Percentiles rank a stretch among this genome's conserved stretches.
Conservation (phyloP, 2,113 vertebrate species). For the Pterophyllum scalare region DNA sequence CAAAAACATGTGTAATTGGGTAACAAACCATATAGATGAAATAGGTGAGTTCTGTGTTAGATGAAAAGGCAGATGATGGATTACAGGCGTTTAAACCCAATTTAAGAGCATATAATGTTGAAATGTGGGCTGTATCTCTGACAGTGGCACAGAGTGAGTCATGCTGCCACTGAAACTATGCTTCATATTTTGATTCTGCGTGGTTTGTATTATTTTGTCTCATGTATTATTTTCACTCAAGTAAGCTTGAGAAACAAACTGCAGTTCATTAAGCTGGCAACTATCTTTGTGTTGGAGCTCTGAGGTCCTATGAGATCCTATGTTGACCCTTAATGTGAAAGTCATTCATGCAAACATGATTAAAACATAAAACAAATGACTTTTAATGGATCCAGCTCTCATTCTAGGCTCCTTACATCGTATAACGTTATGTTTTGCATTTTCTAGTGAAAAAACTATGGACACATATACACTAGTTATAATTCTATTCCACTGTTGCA, state of each 20-base stretch:
- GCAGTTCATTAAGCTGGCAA: constrained; percentile 10
- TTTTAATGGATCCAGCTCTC: neutral
- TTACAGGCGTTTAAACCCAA: constrained; percentile 15
- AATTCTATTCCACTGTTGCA: too few relatives aligned
- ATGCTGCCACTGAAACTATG: neutral
- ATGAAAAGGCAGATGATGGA: neutral
- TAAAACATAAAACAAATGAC: too few relatives aligned
- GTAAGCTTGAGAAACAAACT: too few relatives aligned
- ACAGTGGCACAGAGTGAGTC: neutral
- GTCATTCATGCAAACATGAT: too few relatives aligned
- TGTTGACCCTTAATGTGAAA: neutral
- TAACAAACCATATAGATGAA: neutral
- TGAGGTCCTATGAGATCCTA: neutral
- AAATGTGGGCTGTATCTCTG: neutral
- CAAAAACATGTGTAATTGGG: neutral
- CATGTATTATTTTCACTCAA: constrained; percentile 9
- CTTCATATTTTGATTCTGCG: constrained; percentile 17
- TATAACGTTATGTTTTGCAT: too few relatives aligned
- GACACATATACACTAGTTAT: too few relatives aligned
- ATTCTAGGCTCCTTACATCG: too few relatives aligned
- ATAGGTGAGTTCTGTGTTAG: neutral
- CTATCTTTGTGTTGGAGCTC: neutral
- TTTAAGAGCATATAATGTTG: neutral
- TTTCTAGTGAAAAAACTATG: too few relatives aligned
- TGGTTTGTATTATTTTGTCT: neutral